Evolutionary conservation across 2,113 vertebrate species (phyloP).

Genomic region (Oryzias curvinotus): DNA sequence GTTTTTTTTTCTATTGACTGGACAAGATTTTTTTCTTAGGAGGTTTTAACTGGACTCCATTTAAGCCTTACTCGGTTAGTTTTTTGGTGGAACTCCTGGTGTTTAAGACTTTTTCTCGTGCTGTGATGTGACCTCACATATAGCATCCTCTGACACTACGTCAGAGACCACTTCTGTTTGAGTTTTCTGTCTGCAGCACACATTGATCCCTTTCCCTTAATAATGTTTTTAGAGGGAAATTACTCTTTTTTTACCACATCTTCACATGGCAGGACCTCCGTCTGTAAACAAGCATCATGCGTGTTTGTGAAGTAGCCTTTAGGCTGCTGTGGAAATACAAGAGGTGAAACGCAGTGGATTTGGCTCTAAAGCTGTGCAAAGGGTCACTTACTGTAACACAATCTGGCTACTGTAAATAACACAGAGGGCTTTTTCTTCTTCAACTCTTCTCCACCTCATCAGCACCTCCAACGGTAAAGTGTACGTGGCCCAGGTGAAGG

Average conservation of each 20-base stretch:
- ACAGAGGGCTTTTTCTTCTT: slow-evolving; percentile 47
- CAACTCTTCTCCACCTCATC: slow-evolving; percentile 40
- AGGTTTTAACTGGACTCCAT: too few relatives aligned
- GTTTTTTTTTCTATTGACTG: too few relatives aligned
- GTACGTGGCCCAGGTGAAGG: slow-evolving; percentile 81
- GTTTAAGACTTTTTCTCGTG: slow-evolving; percentile 36
- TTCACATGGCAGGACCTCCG: slow-evolving; percentile 1
- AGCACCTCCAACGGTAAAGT: slow-evolving; percentile 79
- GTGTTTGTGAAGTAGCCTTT: slow-evolving; percentile 41
- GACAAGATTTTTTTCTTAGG: too few relatives aligned
- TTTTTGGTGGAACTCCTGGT: too few relatives aligned
- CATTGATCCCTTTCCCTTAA: slow-evolving; percentile 28
- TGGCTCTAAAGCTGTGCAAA: background rate
- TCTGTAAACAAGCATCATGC: slow-evolving; percentile 31
- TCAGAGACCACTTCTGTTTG: slow-evolving; percentile 6
- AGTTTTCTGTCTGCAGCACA: slow-evolving; percentile 23
- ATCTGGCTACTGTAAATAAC: slow-evolving; percentile 46
- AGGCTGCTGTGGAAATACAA: slow-evolving; percentile 27
- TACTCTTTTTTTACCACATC: slow-evolving; percentile 29
- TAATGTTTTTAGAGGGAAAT: slow-evolving; percentile 63
- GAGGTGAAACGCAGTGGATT: slow-evolving; percentile 25
- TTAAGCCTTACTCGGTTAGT: too few relatives aligned
- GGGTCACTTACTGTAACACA: slow-evolving; percentile 42
- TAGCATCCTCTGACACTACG: slow-evolving; percentile 57
- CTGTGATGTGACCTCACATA: slow-evolving; percentile 65